Evolutionary conservation across 2,888 invertebrate species (phyloP).

Genomic region (Hemicrepidius hirtus): DNA sequence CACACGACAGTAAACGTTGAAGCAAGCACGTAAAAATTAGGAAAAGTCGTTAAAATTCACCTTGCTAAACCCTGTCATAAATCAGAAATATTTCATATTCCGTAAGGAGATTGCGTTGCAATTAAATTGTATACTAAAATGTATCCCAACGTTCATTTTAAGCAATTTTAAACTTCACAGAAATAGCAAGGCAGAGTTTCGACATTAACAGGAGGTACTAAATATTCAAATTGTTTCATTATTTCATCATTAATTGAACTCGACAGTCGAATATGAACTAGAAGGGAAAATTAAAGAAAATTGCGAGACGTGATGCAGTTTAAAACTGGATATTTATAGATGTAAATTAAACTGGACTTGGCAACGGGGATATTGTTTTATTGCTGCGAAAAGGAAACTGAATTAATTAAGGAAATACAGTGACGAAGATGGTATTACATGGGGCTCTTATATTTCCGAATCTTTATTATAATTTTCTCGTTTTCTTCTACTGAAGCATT

Average conservation of each 20-base stretch:
- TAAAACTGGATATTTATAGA: slow-evolving; percentile 3
- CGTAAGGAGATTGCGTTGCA: slow-evolving; percentile 9
- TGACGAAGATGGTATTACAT: too few species aligned
- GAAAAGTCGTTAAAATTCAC: too few species aligned
- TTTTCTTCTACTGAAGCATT: too few species aligned
- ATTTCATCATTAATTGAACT: slow-evolving; percentile 24
- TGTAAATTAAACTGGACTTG: slow-evolving; percentile 6
- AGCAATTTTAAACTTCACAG: slow-evolving; percentile 19
- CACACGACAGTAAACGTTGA: too few species aligned
- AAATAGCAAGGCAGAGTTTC: neutral
- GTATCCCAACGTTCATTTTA: slow-evolving; percentile 4
- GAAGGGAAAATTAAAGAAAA: slow-evolving; percentile 15
- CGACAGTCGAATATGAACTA: slow-evolving; percentile 22
- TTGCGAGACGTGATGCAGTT: slow-evolving; percentile 6
- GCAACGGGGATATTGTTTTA: neutral
- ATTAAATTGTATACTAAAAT: slow-evolving; percentile 21
- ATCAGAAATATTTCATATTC: slow-evolving; percentile 2
- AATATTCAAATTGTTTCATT: slow-evolving; percentile 30
- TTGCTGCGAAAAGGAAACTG: neutral
- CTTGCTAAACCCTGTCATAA: neutral
- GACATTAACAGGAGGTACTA: slow-evolving; percentile 10
- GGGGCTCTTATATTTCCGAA: too few species aligned
- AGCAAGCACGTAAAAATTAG: too few species aligned
- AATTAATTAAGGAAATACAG: neutral
- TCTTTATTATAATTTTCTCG: too few species aligned